A percentile compares a stretch with the other conserved stretches of the same genome.
Evolutionary conservation across 35 echinoderm and acorn worm genomes (phyloP).

Genomic region (Chiridota heheva): DNA sequence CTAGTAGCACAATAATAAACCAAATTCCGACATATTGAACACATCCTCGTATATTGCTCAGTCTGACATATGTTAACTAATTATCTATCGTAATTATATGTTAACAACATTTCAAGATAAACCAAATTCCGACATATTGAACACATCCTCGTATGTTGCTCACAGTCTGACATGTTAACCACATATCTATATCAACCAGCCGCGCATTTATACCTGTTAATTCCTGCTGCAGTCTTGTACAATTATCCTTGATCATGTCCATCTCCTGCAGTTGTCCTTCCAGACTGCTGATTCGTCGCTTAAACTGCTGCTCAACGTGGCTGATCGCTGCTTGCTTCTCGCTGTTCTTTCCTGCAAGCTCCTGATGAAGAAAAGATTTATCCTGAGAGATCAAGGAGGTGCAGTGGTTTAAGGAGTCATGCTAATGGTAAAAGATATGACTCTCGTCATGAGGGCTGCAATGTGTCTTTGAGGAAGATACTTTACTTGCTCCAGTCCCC

Average conservation of each 20-base stretch:
- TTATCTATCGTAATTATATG: no score
- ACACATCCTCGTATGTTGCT: no score
- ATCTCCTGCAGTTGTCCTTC: conserved; percentile 61
- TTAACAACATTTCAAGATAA: background rate
- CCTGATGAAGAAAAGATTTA: conserved; percentile 36
- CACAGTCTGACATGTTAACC: background rate
- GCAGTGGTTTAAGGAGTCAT: no score
- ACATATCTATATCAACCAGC: background rate
- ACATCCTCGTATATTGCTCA: no score
- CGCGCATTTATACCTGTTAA: conserved; percentile 66
- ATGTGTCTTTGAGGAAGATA: no score
- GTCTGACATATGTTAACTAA: no score
- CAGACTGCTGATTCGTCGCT: conserved; percentile 60
- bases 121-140: background rate
- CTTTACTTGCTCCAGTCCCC: no score
- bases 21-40: no score
- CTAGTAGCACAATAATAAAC: no score
- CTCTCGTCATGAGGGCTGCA: no score
- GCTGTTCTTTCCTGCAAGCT: conserved; percentile 88
- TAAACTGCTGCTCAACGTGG: conserved; percentile 62
- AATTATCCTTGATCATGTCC: conserved; percentile 72
- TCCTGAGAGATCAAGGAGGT: conserved; percentile 4
- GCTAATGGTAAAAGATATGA: no score
- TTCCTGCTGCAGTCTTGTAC: conserved; percentile 52
- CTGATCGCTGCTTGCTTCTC: conserved; percentile 73